A percentile compares a stretch with the other conserved stretches of the same genome.
phyloP scores from a whole-genome alignment of 2,113 vertebrate genomes.

The Mesoclemmys tuberculata region DNA sequence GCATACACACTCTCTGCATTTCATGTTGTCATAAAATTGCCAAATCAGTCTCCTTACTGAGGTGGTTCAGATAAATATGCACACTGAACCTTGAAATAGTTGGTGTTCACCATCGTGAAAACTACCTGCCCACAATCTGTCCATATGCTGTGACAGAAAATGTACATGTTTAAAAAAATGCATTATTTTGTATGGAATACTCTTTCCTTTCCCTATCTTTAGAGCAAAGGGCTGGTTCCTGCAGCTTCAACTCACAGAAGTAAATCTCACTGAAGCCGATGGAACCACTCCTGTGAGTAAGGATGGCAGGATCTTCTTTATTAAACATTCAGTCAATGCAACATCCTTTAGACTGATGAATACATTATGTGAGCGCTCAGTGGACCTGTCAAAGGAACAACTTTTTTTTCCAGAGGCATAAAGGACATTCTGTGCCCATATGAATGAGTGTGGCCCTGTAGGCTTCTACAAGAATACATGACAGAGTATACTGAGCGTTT shows the following conservation, averaged over 20 bases:
- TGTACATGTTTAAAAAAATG: neutral
- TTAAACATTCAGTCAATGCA: neutral
- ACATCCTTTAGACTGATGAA: neutral
- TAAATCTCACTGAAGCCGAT: neutral
- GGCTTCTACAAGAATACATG: neutral
- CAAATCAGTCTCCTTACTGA: neutral
- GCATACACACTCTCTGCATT: neutral
- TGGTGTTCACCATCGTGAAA: fast-evolving
- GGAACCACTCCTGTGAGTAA: neutral
- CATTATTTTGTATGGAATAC: neutral
- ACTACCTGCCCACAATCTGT: neutral
- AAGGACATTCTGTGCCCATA: neutral
- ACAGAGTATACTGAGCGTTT: neutral
- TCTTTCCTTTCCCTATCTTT: neutral
- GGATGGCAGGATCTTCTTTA: neutral
- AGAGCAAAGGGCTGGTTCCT: neutral
- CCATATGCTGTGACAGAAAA: neutral
- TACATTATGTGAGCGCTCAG: neutral
- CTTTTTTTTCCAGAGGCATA: neutral
- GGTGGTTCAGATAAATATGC: neutral
- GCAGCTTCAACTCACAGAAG: neutral
- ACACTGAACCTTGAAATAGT: neutral
- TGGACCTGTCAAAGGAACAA: neutral
- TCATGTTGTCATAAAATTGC: neutral
- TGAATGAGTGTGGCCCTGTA: neutral